Base-by-base conservation (phyloP, 2,113 vertebrate species). In the Melospiza melodia region DNA sequence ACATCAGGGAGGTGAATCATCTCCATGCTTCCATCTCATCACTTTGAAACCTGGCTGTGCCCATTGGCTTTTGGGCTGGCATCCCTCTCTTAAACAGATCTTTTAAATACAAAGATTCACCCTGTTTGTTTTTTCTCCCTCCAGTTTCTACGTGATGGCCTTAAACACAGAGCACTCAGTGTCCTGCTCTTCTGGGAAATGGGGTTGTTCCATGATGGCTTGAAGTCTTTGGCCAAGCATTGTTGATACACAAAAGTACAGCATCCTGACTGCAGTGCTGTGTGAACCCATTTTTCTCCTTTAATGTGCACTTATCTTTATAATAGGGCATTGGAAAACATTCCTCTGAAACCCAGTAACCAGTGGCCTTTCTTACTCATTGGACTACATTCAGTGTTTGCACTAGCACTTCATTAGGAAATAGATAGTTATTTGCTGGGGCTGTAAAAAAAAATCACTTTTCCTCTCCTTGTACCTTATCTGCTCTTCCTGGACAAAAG, bases 381-480 rank as follows among this genome's bases (percentile, higher is more conserved):
- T 95, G 90, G 77, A 94, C 76, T 72, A 30, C 31, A 16, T 84
- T 79, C 63, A 37, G 86, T 48, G 55, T 84, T 93, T 84, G 85
- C 52, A 82, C 58, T 93, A 92, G 51, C 76, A 80, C 46, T 96
- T 97, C 49, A 18, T 87, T 94, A 77, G 69, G 95, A 89, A 96
- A 71, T 82, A 81, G 94, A 84, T 27, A 92, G 75, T 39, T 91
- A 43, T 97, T 96, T 84, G 33, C 89, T 91, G 84, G 86, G 86
- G 27, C 80, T 90, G 59, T 83, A 90, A 90, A 91, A 51, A 49
- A 91, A 90, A 95, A 91, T 73, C 22, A 17, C 35, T 91, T 67
- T 97, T 97, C 96, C 92, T 94, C 62, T 94, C 63, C 80, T 91
- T 24, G 11, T 96, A 89, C 79, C 75, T 97, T 97, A 97, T 96